These are phyloP conservation scores for Halcyon senegalensis DNA, from an alignment of 2,113 vertebrate species.

Conservation along the genomic window DNA sequence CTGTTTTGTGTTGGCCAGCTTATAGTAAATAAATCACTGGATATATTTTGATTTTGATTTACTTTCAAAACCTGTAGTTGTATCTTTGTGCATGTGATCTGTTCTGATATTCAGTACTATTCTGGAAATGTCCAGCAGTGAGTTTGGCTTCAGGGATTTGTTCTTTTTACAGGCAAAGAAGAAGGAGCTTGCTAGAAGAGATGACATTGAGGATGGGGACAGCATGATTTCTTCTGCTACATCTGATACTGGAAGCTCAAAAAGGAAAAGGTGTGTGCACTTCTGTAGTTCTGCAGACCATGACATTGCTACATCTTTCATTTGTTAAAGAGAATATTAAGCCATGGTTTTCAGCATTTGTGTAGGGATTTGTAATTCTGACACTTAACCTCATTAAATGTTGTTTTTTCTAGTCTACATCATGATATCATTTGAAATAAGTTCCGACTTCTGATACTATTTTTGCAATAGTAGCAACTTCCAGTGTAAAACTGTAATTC, in stretches of 20 bases:
- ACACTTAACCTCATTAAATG: neutral
- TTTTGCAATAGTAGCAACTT: neutral
- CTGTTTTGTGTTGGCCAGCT: neutral
- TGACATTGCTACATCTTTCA: neutral
- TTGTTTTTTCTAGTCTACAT: neutral
- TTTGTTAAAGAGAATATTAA: neutral
- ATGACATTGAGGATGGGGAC: slow-evolving; percentile 93
- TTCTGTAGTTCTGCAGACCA: neutral
- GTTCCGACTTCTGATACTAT: neutral
- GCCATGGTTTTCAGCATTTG: neutral
- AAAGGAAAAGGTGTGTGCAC: slow-evolving; percentile 89
- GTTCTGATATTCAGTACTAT: slow-evolving; percentile 54
- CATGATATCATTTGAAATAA: neutral
- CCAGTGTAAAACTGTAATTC: slow-evolving; percentile 5
- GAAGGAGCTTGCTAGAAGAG: slow-evolving; percentile 92
- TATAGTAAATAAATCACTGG: neutral
- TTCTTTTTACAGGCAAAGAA: slow-evolving; percentile 87
- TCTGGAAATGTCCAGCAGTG: slow-evolving; percentile 13
- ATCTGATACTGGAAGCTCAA: slow-evolving; percentile 92
- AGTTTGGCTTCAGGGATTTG: slow-evolving; percentile 45
- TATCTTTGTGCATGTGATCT: slow-evolving; percentile 25
- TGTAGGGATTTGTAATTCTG: slow-evolving; percentile 1
- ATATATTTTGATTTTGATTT: slow-evolving; percentile 7
- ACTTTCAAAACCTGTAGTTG: neutral
- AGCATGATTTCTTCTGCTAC: slow-evolving; percentile 96